Base-by-base conservation (phyloP, 1,140 invertebrate genomes). In the Ctenoplectra terminalis region DNA sequence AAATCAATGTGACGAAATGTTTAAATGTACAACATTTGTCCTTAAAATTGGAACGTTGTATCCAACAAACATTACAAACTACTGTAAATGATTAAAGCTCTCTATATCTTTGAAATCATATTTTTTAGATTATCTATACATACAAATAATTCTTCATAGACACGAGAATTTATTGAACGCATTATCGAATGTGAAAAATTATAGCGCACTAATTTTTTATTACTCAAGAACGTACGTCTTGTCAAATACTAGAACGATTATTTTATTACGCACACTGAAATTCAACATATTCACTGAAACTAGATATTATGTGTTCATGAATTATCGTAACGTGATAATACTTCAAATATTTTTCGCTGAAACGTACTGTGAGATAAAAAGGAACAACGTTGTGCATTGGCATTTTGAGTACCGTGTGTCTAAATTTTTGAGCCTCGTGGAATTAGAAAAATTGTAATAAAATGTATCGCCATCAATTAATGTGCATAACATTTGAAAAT, bases 191-290 rank as follows among this genome's bases (percentile, higher is more conserved):
- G 48, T 4, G 20, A 29, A 17, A 20, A 13, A 40, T 37, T 64
- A 64, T 75, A 75, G n/a, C 46, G 60, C 61, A 76, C n/a, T 64
- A 76, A 66, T 71, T 50, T 80, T 80, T 58, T 43, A 50, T 80
- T 79, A 71, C 37, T 72, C 26, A 31, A 73, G 9, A 58, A 72
- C 13, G 26, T 29, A 6, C 29, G 20, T 79, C 34, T 63, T 23
- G 37, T 79, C 4, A 40, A 43, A 43, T 61, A 52, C 61, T 23
- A 31, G 54, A 15, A 31, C 7, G 6, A 50, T 71, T 61, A 61
- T 56, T 78, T 70, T 20, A 46, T 40, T 79, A 79, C 58, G 77
- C 58, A 79, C 56, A 71, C 20, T 79, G 34, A 70, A 71, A 79
- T 60, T 79, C 34, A 61, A 71, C n/a, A 43, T 79, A 61, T 71